phyloP scores from a whole-genome alignment of 2,113 vertebrate species.

The Herpetotheres cachinnans region DNA sequence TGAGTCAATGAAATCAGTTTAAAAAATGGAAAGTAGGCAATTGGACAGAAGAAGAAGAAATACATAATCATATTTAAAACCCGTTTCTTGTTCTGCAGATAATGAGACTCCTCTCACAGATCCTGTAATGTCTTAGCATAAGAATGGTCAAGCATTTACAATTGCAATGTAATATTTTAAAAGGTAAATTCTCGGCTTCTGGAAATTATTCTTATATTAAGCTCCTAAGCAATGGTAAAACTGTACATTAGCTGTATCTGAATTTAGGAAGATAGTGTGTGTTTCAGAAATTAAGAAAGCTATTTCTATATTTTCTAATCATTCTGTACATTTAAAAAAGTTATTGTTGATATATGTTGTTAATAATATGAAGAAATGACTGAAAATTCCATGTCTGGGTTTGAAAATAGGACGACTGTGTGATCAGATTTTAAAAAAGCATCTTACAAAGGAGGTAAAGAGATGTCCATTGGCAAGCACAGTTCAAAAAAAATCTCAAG shows the following conservation, averaged over 20 bases:
- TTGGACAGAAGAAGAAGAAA: not conserved
- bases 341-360: not conserved
- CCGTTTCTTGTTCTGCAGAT: not conserved
- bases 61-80: not conserved
- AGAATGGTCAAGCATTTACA: not conserved
- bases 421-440: not conserved
- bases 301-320: not conserved
- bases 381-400: not conserved
- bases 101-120: not conserved
- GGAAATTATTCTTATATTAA: not conserved
- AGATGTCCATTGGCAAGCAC: not conserved
- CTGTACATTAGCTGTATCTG: not conserved
- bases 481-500: not conserved
- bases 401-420: not conserved
- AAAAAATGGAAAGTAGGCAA: not conserved
- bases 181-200: not conserved
- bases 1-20: not conserved
- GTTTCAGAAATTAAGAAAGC: not conserved
- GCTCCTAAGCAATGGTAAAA: not conserved
- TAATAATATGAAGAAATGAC: not conserved
- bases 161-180: not conserved
- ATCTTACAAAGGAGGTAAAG: not conserved
- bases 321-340: not conserved
- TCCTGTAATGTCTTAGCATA: not conserved
- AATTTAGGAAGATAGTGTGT: not conserved